Evolutionary conservation across 2,888 invertebrate species (phyloP).

Genomic region (Chelonus formosanus): DNA sequence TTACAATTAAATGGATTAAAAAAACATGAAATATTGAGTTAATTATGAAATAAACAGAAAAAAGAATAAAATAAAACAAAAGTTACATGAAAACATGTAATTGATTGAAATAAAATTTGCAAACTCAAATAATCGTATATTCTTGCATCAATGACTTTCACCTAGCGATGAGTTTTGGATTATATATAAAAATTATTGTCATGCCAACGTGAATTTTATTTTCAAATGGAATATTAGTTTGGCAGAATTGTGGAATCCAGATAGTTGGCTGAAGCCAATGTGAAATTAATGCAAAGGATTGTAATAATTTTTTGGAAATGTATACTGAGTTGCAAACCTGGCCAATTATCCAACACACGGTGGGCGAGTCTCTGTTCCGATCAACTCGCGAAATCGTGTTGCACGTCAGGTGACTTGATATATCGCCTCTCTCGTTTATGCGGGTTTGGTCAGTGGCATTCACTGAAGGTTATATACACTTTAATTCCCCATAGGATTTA

Average conservation of each 20-base stretch:
- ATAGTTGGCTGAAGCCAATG: constrained; percentile 24
- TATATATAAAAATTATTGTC: constrained; percentile 12
- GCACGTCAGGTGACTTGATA: constrained; percentile 42
- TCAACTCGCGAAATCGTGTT: constrained; percentile 46
- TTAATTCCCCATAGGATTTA: background rate
- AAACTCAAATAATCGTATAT: background rate
- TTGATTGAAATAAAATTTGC: background rate
- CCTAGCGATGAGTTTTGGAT: background rate
- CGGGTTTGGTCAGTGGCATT: constrained; percentile 38
- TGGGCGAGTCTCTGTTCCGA: constrained; percentile 44
- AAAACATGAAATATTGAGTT: too few species aligned
- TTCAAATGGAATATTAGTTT: constrained; percentile 28
- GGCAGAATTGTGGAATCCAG: constrained; percentile 20
- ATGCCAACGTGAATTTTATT: constrained; percentile 14
- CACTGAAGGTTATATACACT: constrained; percentile 9
- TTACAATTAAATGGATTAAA: too few species aligned
- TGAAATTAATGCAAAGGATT: constrained; percentile 34
- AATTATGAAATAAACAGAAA: too few species aligned
- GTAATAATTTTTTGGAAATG: constrained; percentile 33
- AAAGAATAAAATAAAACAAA: background rate
- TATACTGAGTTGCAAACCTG: constrained; percentile 31
- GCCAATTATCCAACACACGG: constrained; percentile 38
- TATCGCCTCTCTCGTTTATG: constrained; percentile 42
- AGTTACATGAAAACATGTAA: background rate
- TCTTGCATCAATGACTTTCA: constrained; percentile 23